Percentiles rank a stretch among this genome's conserved stretches.
phyloP scores from a whole-genome alignment of 2,113 vertebrate species.

The Murina feae region DNA sequence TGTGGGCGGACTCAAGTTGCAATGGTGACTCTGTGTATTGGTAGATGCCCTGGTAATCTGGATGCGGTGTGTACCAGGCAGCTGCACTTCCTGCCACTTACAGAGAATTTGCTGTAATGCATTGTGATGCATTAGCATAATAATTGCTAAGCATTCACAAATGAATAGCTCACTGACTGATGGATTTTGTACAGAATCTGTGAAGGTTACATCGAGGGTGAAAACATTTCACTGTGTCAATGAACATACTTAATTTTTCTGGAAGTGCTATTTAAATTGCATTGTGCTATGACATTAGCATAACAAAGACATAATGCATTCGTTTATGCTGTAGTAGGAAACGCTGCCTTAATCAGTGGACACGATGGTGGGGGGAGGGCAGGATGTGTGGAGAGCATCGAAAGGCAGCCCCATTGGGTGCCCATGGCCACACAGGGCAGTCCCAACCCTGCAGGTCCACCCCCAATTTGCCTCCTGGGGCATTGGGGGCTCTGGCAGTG shows the following conservation, averaged over 20 bases:
- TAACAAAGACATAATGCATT: slow-evolving; percentile 82
- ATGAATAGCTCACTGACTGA: slow-evolving; percentile 89
- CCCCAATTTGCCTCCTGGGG: not conserved
- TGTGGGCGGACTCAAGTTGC: slow-evolving; percentile 74
- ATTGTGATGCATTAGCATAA: slow-evolving; percentile 88
- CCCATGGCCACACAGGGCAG: not conserved
- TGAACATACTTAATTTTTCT: slow-evolving; percentile 90
- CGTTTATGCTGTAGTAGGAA: slow-evolving; percentile 74
- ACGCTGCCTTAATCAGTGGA: slow-evolving; percentile 73
- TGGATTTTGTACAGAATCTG: slow-evolving; percentile 88
- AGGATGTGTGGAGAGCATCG: not conserved
- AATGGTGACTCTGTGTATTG: slow-evolving; percentile 74
- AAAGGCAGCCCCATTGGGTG: slow-evolving; percentile 34
- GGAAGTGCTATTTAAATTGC: slow-evolving; percentile 86
- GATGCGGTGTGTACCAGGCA: slow-evolving; percentile 77
- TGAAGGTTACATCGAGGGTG: slow-evolving; percentile 87
- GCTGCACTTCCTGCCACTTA: slow-evolving; percentile 84
- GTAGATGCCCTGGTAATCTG: slow-evolving; percentile 74
- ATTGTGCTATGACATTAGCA: slow-evolving; percentile 81
- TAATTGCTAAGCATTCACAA: slow-evolving; percentile 89
- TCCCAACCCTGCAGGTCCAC: not conserved
- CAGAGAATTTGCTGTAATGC: slow-evolving; percentile 84
- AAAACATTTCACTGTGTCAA: slow-evolving; percentile 90
- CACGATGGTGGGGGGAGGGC: slow-evolving; percentile 28
- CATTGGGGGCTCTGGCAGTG: not conserved